Evolutionary conservation across 2,888 invertebrate species (phyloP), one percentile per base, ranked within the genome.

Genomic region (Xestia xanthographa): DNA sequence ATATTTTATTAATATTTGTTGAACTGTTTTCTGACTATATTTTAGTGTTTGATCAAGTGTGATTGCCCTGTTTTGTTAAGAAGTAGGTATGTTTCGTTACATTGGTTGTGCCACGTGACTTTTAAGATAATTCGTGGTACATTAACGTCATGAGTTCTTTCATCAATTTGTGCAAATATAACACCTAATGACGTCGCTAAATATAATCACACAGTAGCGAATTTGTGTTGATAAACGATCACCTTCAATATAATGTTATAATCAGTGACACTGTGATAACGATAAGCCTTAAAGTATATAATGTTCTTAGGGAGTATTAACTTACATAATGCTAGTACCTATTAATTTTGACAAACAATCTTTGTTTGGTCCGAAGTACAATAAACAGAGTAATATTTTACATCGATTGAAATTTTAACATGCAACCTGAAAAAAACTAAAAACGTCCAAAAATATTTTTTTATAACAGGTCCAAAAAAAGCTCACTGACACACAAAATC

Each of bases 161-260:
- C 66, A 66, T 43, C n/a, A 48, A 60, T 56, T 67, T 26, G 56
- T 71, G 68, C 38, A 72, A 67, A 68, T 62, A 58, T 60, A 56
- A 68, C 34, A 66, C 38, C 22, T 65, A 76, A 63, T 84, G 77
- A 76, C 69, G 72, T 73, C 29, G 38, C n/a, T 22, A 29, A 41
- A 66, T 71, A 75, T 84, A 73, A 41, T 43, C 66, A 77, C 70
- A 76, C 63, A 81, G 83, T 75, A 82, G 83, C 79, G 68, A 79
- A 87, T 83, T 84, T 75, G 68, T 84, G 65, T 78, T 73, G 77
- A 82, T 80, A 85, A 79, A 67, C 77, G 74, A 88, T 83, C 79
- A 79, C 75, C 56, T 81, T 79, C 73, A 78, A 76, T 75, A 68
- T 63, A 80, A 67, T 76, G 56, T 74, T 86, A 84, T 86, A 74